phyloP scores from a whole-genome alignment of 2,113 vertebrate genomes.

The Cathartes aura region DNA sequence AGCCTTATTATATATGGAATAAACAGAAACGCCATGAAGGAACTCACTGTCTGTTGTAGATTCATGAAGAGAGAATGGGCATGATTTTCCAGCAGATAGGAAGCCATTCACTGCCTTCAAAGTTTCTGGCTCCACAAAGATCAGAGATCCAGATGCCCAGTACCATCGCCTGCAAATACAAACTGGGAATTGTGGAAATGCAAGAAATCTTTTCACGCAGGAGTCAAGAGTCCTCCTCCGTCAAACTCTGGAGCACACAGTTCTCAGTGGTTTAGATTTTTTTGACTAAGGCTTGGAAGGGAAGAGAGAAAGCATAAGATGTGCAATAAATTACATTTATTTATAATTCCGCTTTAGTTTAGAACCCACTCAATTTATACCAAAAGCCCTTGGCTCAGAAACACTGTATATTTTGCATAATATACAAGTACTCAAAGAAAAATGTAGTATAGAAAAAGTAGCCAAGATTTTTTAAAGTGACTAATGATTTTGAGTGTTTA shows the following conservation, averaged over 20 bases:
- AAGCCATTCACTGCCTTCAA: conserved; percentile 9
- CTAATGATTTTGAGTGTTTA: conserved; percentile 36
- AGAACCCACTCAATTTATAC: neutral
- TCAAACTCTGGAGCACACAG: neutral
- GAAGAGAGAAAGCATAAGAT: neutral
- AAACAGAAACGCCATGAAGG: neutral
- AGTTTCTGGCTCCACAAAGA: neutral
- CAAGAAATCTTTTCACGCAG: neutral
- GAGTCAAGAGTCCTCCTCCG: neutral
- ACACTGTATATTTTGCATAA: neutral
- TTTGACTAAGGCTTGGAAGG: neutral
- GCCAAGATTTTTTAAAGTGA: conserved; percentile 21
- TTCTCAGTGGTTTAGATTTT: neutral
- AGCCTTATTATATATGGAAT: conserved; percentile 22
- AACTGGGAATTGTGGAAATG: neutral
- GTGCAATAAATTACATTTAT: neutral
- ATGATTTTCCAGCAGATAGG: conserved; percentile 15
- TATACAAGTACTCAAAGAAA: neutral
- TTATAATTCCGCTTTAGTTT: neutral
- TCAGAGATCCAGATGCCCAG: neutral
- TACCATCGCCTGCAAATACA: neutral
- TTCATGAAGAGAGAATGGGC: conserved; percentile 14
- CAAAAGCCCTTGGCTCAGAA: conserved; percentile 28
- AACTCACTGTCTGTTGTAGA: neutral
- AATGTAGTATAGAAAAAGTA: neutral